Evolutionary conservation across 2,113 vertebrate genomes (phyloP).

Genomic region (Melanostigma gelatinosum): DNA sequence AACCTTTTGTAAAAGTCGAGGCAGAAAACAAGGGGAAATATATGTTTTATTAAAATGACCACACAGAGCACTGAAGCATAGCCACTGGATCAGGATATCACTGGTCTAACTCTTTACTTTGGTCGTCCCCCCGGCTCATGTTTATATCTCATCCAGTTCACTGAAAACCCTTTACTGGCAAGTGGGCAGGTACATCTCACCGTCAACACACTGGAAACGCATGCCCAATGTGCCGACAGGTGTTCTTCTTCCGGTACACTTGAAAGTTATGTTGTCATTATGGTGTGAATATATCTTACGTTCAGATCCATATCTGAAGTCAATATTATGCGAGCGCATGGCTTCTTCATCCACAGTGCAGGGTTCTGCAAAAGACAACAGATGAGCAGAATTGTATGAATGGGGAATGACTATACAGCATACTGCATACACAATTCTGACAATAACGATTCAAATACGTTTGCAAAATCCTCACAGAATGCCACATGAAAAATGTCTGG

Average conservation of each 20-base stretch:
- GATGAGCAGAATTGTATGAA: background rate
- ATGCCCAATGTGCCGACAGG: accelerated
- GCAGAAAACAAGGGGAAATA: background rate
- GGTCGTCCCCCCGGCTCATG: background rate
- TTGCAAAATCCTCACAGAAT: background rate
- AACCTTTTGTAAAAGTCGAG: background rate
- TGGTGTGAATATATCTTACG: constrained; percentile 6
- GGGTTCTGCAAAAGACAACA: constrained; percentile 3
- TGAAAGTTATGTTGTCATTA: constrained; percentile 3
- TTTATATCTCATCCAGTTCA: background rate
- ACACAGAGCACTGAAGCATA: background rate
- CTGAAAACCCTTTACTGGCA: constrained; percentile 39
- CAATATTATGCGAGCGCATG: background rate
- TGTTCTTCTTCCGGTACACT: accelerated
- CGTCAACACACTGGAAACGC: constrained; percentile 49
- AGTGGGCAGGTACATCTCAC: constrained; percentile 48
- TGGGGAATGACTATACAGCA: background rate
- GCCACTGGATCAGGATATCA: background rate
- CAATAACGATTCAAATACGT: background rate
- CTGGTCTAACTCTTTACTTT: background rate
- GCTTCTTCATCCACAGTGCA: background rate
- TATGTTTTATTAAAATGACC: background rate
- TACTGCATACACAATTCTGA: background rate
- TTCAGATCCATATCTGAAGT: accelerated
- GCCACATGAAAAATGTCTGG: background rate